A percentile compares a stretch with the other conserved stretches of the same genome.
Conservation (phyloP, 1,140 invertebrate genomes). For the Scaptomyza graminum region DNA sequence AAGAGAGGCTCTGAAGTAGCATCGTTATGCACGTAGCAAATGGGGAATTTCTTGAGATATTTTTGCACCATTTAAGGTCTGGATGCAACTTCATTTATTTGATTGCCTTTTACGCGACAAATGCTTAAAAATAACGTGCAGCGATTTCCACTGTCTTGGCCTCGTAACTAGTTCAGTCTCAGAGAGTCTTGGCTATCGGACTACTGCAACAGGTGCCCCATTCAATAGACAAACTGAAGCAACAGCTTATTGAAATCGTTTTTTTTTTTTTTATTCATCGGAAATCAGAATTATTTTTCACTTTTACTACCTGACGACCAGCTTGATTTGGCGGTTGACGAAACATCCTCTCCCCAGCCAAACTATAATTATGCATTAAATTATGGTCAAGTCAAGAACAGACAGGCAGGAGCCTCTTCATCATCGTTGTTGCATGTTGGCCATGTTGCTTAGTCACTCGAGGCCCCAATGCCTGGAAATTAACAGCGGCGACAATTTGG, state of each 20-base stretch:
- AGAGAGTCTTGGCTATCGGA: neutral
- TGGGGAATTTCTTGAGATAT: conserved; percentile 65
- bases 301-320: conserved; percentile 67
- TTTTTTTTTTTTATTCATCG: conserved; percentile 15
- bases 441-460: conserved; percentile 32
- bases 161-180: neutral
- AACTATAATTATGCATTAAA: conserved; percentile 54
- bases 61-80: conserved; percentile 66
- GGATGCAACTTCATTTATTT: conserved; percentile 75
- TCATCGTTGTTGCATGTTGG: neutral
- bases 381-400: conserved; percentile 51
- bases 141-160: conserved; percentile 6
- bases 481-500: conserved; percentile 69
- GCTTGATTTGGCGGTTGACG: neutral
- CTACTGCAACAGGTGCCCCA: conserved; percentile 63
- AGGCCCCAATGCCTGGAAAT: conserved; percentile 50
- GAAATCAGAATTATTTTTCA: conserved; percentile 65
- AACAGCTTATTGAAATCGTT: neutral
- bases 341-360: neutral
- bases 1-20: neutral
- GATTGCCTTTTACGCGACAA: conserved; percentile 55
- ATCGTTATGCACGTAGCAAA: conserved; percentile 62
- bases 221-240: conserved; percentile 52
- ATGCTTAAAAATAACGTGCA: conserved; percentile 46
- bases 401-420: conserved; percentile 14